phyloP scores from a whole-genome alignment of 1,140 invertebrate species.

The Pollicipes pollicipes region DNA sequence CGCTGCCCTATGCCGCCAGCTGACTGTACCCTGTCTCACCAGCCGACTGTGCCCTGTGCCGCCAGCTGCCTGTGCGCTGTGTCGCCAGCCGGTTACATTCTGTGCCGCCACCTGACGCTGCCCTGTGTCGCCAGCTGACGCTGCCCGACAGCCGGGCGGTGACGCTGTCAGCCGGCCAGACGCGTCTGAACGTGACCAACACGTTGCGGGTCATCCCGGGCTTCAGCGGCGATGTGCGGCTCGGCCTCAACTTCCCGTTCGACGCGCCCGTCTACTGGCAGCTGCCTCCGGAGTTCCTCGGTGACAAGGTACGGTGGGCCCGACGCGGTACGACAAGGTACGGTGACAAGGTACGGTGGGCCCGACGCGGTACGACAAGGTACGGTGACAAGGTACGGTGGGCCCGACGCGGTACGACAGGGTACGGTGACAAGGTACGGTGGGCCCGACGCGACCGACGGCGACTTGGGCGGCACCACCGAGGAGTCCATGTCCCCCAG shows the following conservation, averaged over 20 bases:
- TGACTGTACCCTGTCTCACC: slow-evolving; percentile 19
- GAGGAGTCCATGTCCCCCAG: no score
- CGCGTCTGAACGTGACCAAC: slow-evolving; percentile 35
- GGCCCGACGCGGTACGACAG: no score
- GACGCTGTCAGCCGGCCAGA: slow-evolving; percentile 19
- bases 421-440: no score
- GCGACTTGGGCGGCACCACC: no score
- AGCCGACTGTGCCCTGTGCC: slow-evolving; percentile 8
- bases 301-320: slow-evolving; percentile 52
- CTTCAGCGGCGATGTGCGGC: slow-evolving; percentile 40
- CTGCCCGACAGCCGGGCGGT: slow-evolving; percentile 27
- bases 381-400: no score
- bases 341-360: no score
- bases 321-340: no score
- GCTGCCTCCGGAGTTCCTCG: slow-evolving; percentile 59
- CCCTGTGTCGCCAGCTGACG: slow-evolving; percentile 25
- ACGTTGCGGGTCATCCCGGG: slow-evolving; percentile 46
- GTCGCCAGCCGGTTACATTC: no score
- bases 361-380: no score
- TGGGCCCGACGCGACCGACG: no score
- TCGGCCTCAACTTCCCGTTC: slow-evolving; percentile 43
- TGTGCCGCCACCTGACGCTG: slow-evolving; percentile 14
- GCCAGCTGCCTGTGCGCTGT: no score
- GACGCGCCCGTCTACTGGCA: slow-evolving; percentile 70
- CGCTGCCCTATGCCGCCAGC: no score